Base-by-base conservation (phyloP, 2,113 vertebrate genomes). In the Geococcyx californianus region DNA sequence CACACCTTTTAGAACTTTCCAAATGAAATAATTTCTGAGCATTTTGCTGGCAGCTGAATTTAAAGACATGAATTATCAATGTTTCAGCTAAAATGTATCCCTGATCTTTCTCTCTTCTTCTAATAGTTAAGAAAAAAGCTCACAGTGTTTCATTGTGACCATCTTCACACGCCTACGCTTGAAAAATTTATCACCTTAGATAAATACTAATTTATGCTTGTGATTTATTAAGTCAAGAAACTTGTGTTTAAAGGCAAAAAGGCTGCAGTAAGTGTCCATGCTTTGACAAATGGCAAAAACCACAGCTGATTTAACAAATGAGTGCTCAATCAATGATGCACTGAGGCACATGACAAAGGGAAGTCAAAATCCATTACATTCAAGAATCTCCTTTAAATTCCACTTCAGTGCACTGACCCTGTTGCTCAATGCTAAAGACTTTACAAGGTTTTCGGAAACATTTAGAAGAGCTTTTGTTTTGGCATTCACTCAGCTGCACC, bases 301-400 rank as follows among this genome's bases (percentile, higher is more conserved):
- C 92, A 94, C 87, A 97, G 98, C 98, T 99, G 98, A 99, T 99
- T 99, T 99, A 99, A 98, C 98, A 98, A 98, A 98, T 98, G 97
- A 99, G 97, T 91, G 91, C 98, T 98, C 98, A 98, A 98, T 99
- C 98, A 99, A 99, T 98, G 98, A 98, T 97, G 98, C 98, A 98
- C 94, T 98, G 98, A 97, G 97, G 98, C 98, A 97, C 95, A 95
- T 97, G 99, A 98, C 98, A 98, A 99, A 98, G 98, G 98, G 98
- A 99, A 99, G 98, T 98, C 98, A 98, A 98, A 98, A 98, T 84
- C 98, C 94, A 99, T 98, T 99, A 98, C 89, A 97, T 97, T 98
- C 98, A 99, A 99, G 96, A 96, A 95, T 87, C 95, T 97, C 97
- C 97, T 98, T 98, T 98, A 97, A 98, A 98, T 99, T 99, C 98